Evolutionary conservation across 2,888 invertebrate species (phyloP).

Genomic region (Malthinus flaveolus): DNA sequence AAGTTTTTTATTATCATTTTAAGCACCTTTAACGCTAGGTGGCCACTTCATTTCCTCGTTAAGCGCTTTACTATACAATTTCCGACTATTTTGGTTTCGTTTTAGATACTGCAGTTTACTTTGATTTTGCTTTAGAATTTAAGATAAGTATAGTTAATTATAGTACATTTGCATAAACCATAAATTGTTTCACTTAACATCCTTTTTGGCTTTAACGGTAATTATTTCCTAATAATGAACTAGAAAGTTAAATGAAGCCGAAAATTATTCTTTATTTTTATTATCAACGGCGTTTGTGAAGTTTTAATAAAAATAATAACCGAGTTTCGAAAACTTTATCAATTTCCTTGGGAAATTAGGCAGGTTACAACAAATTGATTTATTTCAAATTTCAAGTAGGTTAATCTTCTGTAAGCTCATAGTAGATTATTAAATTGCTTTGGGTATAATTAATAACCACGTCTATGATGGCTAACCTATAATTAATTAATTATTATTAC

Average conservation of each 20-base stretch:
- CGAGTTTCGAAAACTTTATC: conserved; percentile 11
- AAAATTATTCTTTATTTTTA: no score
- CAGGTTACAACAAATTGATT: conserved; percentile 14
- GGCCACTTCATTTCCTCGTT: conserved; percentile 41
- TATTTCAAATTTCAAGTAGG: conserved; percentile 13
- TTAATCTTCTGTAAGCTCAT: conserved; percentile 12
- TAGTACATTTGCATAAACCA: conserved; percentile 12
- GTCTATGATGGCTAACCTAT: conserved; percentile 5
- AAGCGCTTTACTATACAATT: conserved; percentile 39
- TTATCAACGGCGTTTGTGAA: no score
- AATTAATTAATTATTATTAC: conserved; percentile 5
- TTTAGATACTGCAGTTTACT: conserved; percentile 22
- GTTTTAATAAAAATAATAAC: no score
- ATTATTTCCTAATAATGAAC: neutral
- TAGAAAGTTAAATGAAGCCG: no score
- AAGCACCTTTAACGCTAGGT: conserved; percentile 27
- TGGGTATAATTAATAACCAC: conserved; percentile 15
- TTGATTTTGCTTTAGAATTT: conserved; percentile 16
- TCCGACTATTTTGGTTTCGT: conserved; percentile 31
- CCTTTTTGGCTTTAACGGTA: conserved; percentile 2
- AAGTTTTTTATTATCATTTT: conserved; percentile 7
- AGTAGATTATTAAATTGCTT: conserved; percentile 16
- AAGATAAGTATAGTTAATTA: conserved; percentile 17
- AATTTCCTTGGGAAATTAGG: conserved; percentile 11
- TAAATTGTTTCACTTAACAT: conserved; percentile 1